Evolutionary conservation across 2,888 invertebrate species (phyloP).

Genomic region (Pachycephus smyrnensis): DNA sequence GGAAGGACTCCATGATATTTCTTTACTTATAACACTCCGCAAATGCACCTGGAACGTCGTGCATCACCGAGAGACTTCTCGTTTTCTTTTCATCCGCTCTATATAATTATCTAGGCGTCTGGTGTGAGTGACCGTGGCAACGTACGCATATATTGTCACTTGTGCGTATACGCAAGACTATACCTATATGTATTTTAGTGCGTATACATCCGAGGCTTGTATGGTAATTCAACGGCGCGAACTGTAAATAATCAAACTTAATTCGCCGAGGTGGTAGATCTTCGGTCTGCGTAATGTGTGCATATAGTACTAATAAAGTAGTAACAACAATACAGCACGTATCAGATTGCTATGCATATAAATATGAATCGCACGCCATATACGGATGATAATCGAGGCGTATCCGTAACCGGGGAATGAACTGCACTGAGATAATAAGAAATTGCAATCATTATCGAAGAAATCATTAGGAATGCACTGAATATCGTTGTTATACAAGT

Average conservation of each 20-base stretch:
- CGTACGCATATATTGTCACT: not conserved
- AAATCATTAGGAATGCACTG: not conserved
- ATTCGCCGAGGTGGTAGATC: conserved; percentile 2
- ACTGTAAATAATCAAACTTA: conserved; percentile 7
- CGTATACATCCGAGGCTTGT: not conserved
- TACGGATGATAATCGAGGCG: conserved; percentile 29
- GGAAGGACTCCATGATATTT: not conserved
- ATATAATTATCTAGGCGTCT: conserved; percentile 6
- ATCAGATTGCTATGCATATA: conserved; percentile 34
- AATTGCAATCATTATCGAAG: not conserved
- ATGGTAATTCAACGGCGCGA: conserved; percentile 3
- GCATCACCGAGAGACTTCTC: not conserved
- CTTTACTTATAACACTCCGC: not conserved
- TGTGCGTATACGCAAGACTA: not conserved
- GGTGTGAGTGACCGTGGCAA: not conserved
- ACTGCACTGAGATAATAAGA: conserved; percentile 11
- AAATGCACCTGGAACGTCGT: not conserved
- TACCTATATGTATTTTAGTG: not conserved
- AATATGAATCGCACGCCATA: conserved; percentile 29
- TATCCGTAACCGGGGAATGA: conserved; percentile 7
- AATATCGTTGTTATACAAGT: not conserved
- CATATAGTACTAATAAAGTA: conserved; percentile 7
- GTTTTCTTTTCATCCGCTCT: conserved; percentile 1
- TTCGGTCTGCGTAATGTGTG: not conserved
- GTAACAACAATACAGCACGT: conserved; percentile 6